Evolutionary conservation across 2,797 vertebrate genomes (phyloP), one percentile per base, ranked within the genome.

Genomic region (Alauda arvensis): DNA sequence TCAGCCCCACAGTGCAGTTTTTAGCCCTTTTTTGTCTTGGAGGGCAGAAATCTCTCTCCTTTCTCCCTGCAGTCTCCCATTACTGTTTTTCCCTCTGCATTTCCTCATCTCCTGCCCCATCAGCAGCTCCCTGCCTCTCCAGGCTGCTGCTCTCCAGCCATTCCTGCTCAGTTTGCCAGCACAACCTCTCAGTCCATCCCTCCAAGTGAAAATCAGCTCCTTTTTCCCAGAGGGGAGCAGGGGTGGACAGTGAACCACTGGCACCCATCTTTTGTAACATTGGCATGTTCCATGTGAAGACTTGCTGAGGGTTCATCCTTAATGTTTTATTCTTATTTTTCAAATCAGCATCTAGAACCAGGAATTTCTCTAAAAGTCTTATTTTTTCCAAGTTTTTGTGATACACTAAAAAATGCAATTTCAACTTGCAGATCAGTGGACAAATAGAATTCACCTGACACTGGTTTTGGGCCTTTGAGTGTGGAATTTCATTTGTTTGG

Each of bases 251-350:
- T 8, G 40, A 59, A n/a, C 14, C 1, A 1, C 6, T 23, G 29
- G 31, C 18, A 40, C 7, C 7, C 2, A 0, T 31, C 63, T 39
- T 34, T 34, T 46, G 76, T 52, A 28, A 10, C 18, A 2, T 12
- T 28, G 56, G 7, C 29, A 0, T 12, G 39, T 65, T n/a, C 14
- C 29, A 9, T 0, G 0, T 29, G 19, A 45, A 45, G 25, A 4
- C 9, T 40, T 62, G 9, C 23, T 56, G 61, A 63, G 24, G 5
- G 6, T 45, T 51, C 18, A 19, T 24, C 18, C 39, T 59, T 28
- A 5, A 17, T 18, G 11, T 29, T 87, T 52, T 49, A 18, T 26
- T 85, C 11, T 10, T 43, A 3, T n/a, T 33, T 85, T 75, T 62
- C 10, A 48, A 77, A 69, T 12, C 8, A 11, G 3, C 14, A 24